Evolutionary conservation across 1,140 invertebrate species (phyloP).

Genomic region (Fopius arisanus): DNA sequence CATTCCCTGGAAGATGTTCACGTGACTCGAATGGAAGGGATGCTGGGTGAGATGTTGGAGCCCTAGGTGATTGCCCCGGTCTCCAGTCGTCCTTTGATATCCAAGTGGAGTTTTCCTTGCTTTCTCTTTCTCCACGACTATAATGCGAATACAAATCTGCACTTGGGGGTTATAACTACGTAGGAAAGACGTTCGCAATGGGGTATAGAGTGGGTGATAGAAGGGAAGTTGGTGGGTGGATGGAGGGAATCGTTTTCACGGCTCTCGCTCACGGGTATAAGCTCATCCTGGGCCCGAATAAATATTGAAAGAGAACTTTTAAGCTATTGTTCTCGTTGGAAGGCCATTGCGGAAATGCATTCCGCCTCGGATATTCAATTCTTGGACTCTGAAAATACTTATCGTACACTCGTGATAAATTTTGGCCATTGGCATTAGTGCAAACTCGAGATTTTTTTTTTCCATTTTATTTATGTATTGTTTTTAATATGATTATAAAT

Average conservation of each 20-base stretch:
- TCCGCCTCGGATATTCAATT: slow-evolving; percentile 6
- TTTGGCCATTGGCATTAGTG: too few species aligned
- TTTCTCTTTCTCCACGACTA: not conserved
- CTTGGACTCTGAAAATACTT: slow-evolving; percentile 2
- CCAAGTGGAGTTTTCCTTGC: not conserved
- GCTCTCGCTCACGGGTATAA: slow-evolving; percentile 5
- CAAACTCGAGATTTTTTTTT: not conserved
- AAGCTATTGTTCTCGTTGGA: slow-evolving; percentile 11
- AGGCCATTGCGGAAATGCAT: slow-evolving; percentile 25
- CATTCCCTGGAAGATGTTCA: slow-evolving; percentile 27
- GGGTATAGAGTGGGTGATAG: not conserved
- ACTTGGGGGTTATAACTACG: slow-evolving; percentile 21
- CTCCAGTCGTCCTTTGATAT: not conserved
- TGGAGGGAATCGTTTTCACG: slow-evolving; percentile 20
- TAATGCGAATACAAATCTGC: slow-evolving; percentile 27
- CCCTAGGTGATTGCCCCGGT: slow-evolving; percentile 5
- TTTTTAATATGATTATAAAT: too few species aligned
- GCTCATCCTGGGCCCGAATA: slow-evolving; percentile 17
- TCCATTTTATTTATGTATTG: too few species aligned
- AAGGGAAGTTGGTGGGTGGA: not conserved
- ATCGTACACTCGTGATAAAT: too few species aligned
- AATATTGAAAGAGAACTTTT: slow-evolving; percentile 32
- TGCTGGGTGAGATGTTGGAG: too few species aligned
- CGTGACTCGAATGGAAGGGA: slow-evolving; percentile 26
- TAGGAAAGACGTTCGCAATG: not conserved